Evolutionary conservation across 2,797 vertebrate species (phyloP), one percentile per base, ranked within the genome.

Genomic region (Tarsius wallacei): DNA sequence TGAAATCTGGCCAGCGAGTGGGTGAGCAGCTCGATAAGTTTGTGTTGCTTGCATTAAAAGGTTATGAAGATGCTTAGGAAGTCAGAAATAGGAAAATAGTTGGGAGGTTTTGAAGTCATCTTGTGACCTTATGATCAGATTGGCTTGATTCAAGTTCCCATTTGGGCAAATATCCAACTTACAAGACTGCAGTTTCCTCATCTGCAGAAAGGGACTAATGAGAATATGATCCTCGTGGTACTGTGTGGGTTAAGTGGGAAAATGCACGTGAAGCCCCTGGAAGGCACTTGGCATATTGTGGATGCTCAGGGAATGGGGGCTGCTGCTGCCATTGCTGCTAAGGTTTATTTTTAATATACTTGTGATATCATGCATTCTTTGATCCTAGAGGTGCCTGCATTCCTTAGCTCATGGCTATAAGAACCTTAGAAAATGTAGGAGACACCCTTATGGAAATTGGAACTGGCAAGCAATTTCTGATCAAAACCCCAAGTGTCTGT

Each of bases 201-300:
- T 66, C 13, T 76, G 9, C 28, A 66, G 31, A 2, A 26, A 16
- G 28, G 77, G 57, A 51, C 31, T 6, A 19, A 53, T 64, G 64
- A 14, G 21, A 61, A 3, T 2, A 28, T 17, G 17, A 24, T 1
- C 55, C n/a, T 73, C 36, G 7, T 0, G 0, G 19, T n/a, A 12
- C 11, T 26, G 0, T 63, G 68, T 61, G 13, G 15, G 7, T 74
- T 53, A 24, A 36, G 6, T 5, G 31, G 28, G 53, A 15, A 81
- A 70, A 42, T 16, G 1, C 7, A 7, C 9, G 22, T 2, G 36
- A 71, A 68, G 11, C 15, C 11, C 14, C 2, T 57, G 10, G 5
- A 4, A 4, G 3, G n/a, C 33, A 55, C 28, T 15, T 59, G 55
- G 13, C 15, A 1, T 28, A 21, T 42, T 24, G 19, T n/a, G 66